These are phyloP conservation scores for Drosophila austrosaltans DNA, from an alignment of 2,888 invertebrate species.

Conservation along the genomic window DNA sequence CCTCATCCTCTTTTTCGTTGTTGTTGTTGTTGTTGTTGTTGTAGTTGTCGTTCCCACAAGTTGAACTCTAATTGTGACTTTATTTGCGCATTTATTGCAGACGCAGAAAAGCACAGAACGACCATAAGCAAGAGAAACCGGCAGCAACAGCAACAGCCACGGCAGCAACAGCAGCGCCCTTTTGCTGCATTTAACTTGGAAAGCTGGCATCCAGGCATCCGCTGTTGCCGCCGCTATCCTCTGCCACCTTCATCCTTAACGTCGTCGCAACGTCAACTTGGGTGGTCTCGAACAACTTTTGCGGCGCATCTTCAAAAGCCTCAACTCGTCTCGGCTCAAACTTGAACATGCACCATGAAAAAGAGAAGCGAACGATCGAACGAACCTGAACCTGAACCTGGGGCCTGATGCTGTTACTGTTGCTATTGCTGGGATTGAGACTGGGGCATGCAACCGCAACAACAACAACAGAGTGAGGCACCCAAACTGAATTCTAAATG, in stretches of 20 bases:
- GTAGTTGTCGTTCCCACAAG: constrained; percentile 69
- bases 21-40: constrained; percentile 8
- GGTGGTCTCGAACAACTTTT: constrained; percentile 82
- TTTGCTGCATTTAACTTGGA: constrained; percentile 33
- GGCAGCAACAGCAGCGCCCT: constrained; percentile 42
- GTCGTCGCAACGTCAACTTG: constrained; percentile 73
- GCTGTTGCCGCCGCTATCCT: neutral
- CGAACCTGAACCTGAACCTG: constrained; percentile 46
- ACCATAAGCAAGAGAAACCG: constrained; percentile 40
- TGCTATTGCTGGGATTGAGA: constrained; percentile 26
- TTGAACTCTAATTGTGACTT: constrained; percentile 81
- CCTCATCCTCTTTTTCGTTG: neutral
- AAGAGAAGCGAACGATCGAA: constrained; percentile 45
- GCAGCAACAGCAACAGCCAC: constrained; percentile 39
- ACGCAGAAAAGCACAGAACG: constrained; percentile 37
- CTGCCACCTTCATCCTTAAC: constrained; percentile 44
- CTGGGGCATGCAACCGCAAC: constrained; percentile 51
- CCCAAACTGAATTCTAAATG: constrained; percentile 80
- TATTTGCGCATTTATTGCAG: constrained; percentile 79
- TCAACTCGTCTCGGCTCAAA: constrained; percentile 60
- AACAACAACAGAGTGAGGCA: constrained; percentile 50
- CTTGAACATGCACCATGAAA: constrained; percentile 75
- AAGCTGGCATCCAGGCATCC: neutral
- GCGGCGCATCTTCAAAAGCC: constrained; percentile 82
- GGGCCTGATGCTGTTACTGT: constrained; percentile 40